Evolutionary conservation across 35 echinoderm and acorn worm species (phyloP), one percentile per base, ranked within the genome.

Genomic region (Patiria miniata): DNA sequence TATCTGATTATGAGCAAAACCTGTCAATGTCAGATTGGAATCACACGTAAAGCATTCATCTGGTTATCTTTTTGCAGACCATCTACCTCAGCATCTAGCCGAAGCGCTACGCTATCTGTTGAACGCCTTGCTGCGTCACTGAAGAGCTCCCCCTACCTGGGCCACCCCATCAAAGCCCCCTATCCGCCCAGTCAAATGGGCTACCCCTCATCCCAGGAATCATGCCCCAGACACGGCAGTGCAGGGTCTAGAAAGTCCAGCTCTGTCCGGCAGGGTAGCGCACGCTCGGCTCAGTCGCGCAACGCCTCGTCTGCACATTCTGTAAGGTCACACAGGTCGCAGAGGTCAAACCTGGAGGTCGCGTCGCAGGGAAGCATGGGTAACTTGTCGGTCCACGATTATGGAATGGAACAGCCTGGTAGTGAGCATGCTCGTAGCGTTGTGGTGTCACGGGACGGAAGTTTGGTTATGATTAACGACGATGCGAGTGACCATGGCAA

Each of bases 51-150:
- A n/a, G n/a, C n/a, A n/a, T n/a, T n/a, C n/a, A n/a, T n/a, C n/a
- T n/a, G n/a, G n/a, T n/a, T n/a, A n/a, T n/a, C n/a, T n/a, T n/a
- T n/a, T n/a, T 59, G 23, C 29, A 58, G 82, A 37, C 82, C 82
- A 8, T 53, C 51, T 16, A 84, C 82, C 18, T 84, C 82, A 29
- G 57, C 53, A 60, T 84, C 82, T 2, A 17, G 53, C 9, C 34
- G 82, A 57, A 59, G 52, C 29, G 89, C 94, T 0, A 82, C 94
- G 33, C 40, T 97, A 19, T 97, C 95, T 37, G 60, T 80, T 40
- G 85, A 84, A 40, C 85, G 88, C 73, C 82, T 97, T 37, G 84
- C 95, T 57, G 88, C 91, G 81, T 97, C 95, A 4, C 53, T 97
- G 37, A 97, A 93, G 34, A 88, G 78, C 19, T 51, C 86, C 1